These are phyloP conservation scores for Cinclus cinclus DNA, from an alignment of 2,113 vertebrate genomes.

Conservation along the genomic window DNA sequence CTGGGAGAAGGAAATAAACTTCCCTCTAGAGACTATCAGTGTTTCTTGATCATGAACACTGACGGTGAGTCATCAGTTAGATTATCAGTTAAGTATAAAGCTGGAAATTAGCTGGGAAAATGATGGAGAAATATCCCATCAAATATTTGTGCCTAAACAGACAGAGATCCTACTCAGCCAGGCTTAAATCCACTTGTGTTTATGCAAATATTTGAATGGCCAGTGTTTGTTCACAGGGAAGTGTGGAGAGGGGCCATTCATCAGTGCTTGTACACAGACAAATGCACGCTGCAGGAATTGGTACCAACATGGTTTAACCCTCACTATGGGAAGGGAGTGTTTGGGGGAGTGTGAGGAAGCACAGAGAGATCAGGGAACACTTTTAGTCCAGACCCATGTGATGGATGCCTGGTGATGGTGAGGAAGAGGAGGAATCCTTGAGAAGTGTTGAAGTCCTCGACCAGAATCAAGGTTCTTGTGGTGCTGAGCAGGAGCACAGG, in stretches of 20 bases:
- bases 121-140: not conserved
- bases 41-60: not conserved
- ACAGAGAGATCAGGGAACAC: not conserved
- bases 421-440: not conserved
- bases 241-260: not conserved
- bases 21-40: not conserved
- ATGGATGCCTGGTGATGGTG: accelerated
- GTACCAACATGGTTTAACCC: not conserved
- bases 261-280: not conserved
- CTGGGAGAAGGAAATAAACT: not conserved
- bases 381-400: not conserved
- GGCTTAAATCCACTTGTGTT: not conserved
- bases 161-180: not conserved
- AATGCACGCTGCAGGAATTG: not conserved
- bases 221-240: not conserved
- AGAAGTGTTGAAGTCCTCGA: not conserved
- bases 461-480: not conserved
- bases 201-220: not conserved
- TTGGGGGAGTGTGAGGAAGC: not conserved
- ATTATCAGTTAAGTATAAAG: not conserved
- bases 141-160: not conserved
- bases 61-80: not conserved
- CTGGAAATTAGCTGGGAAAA: not conserved
- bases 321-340: accelerated
- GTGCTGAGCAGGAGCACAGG: not conserved